Evolutionary conservation across 2,888 invertebrate species (phyloP).

Genomic region (Tuta absoluta): DNA sequence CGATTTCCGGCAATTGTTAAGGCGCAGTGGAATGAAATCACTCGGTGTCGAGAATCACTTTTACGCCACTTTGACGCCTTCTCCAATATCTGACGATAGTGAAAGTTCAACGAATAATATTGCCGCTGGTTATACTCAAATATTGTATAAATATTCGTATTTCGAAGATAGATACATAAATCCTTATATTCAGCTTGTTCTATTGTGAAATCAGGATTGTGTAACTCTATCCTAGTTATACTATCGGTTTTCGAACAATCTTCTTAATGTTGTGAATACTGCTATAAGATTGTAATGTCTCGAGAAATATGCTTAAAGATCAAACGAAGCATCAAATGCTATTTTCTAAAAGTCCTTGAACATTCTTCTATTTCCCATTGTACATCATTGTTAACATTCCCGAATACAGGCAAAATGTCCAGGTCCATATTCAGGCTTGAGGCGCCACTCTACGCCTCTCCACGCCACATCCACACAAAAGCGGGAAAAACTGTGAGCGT

Average conservation of each 20-base stretch:
- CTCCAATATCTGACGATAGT: slow-evolving; percentile 49
- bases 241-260: no score
- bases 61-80: slow-evolving; percentile 58
- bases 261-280: no score
- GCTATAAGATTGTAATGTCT: no score
- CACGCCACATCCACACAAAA: slow-evolving; percentile 58
- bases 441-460: slow-evolving; percentile 45
- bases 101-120: slow-evolving; percentile 41
- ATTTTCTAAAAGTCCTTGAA: no score
- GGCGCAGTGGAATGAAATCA: slow-evolving; percentile 62
- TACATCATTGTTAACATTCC: slow-evolving; percentile 23
- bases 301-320: no score
- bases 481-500: slow-evolving; percentile 61
- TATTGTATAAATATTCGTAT: neutral
- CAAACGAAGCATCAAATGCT: no score
- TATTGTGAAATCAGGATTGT: no score
- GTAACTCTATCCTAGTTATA: no score
- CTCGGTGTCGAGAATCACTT: slow-evolving; percentile 61
- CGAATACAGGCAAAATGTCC: slow-evolving; percentile 45
- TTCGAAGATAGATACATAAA: neutral
- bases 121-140: slow-evolving; percentile 34
- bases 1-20: slow-evolving; percentile 68
- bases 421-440: slow-evolving; percentile 56
- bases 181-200: neutral
- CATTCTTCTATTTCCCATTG: no score